Percentiles rank a stretch among this genome's conserved stretches.
Conservation (phyloP, 2,113 vertebrate genomes). For the Pampusana beccarii region DNA sequence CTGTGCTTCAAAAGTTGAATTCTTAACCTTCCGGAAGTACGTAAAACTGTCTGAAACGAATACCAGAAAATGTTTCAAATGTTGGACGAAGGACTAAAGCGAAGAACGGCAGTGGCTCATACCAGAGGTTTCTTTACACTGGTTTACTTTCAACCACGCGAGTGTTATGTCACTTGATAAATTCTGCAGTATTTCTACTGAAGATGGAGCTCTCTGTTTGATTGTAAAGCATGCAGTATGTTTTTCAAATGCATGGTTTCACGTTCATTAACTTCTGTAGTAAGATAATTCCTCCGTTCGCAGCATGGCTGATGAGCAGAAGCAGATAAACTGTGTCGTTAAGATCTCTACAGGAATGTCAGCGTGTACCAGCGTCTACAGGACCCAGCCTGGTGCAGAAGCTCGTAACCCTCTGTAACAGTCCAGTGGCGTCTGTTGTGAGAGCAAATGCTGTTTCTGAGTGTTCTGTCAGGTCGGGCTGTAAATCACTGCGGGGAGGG, state of each 20-base stretch:
- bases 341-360: not conserved
- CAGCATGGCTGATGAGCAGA: not conserved
- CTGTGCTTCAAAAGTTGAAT: not conserved
- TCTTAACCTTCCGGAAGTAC: not conserved
- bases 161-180: not conserved
- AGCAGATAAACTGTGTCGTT: not conserved
- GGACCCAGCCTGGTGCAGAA: too few relatives aligned
- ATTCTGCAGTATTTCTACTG: not conserved
- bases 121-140: not conserved
- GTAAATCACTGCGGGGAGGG: too few relatives aligned
- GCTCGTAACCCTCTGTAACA: too few relatives aligned
- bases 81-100: not conserved
- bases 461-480: too few relatives aligned
- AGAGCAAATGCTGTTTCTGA: too few relatives aligned
- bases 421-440: too few relatives aligned
- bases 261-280: not conserved
- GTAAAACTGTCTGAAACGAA: not conserved
- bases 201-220: not conserved
- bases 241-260: not conserved
- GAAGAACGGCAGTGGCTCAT: not conserved
- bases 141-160: not conserved
- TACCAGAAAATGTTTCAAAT: not conserved
- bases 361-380: too few relatives aligned
- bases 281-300: not conserved
- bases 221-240: not conserved